Conservation (phyloP, 2,797 vertebrate genomes). For the Stomatorhinus walkeri region DNA sequence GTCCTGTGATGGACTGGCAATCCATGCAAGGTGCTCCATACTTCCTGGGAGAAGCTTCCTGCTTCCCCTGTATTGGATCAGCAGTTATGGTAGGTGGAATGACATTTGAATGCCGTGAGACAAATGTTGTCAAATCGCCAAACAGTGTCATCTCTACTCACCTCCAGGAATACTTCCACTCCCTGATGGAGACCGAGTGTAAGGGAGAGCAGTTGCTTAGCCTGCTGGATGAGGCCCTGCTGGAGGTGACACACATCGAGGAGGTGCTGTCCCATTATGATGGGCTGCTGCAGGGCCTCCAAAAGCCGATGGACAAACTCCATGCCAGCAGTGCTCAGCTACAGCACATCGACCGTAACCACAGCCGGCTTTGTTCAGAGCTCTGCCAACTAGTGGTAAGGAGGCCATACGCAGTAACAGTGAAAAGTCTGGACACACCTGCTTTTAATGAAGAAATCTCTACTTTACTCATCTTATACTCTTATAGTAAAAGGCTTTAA, state of each 20-base stretch:
- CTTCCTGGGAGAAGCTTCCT: neutral
- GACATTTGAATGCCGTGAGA: neutral
- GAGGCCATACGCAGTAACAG: conserved; percentile 2
- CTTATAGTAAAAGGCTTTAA: neutral
- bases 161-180: conserved; percentile 34
- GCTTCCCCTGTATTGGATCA: neutral
- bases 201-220: conserved; percentile 33
- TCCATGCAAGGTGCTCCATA: neutral
- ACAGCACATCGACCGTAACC: conserved; percentile 25
- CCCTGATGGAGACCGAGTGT: conserved; percentile 37
- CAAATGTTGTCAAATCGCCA: neutral
- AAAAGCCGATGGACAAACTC: conserved; percentile 47
- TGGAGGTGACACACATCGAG: conserved; percentile 38
- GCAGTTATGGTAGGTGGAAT: neutral
- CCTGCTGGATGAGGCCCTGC: conserved; percentile 31
- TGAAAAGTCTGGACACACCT: neutral
- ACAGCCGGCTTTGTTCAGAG: conserved; percentile 34
- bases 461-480: neutral
- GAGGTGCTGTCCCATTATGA: conserved; percentile 31
- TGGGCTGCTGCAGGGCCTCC: conserved; percentile 32
- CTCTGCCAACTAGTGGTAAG: conserved; percentile 37
- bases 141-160: neutral
- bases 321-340: conserved; percentile 14
- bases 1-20: neutral
- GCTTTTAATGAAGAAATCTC: neutral